phyloP scores from a whole-genome alignment of 2,888 invertebrate genomes.

The Tachina fera region DNA sequence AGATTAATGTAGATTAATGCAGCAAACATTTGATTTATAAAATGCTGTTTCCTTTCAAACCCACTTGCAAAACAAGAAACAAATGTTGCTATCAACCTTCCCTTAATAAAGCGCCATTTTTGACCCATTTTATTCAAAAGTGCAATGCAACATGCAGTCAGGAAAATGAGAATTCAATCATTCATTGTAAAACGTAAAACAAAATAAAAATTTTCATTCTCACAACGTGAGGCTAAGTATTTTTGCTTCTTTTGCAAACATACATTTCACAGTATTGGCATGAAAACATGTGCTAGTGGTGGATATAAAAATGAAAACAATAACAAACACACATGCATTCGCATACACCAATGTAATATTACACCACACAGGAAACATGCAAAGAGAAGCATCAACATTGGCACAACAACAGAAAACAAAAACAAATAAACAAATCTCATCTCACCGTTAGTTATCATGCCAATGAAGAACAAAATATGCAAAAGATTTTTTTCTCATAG shows the following conservation, averaged over 20 bases:
- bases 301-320: conserved; percentile 32
- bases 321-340: not conserved
- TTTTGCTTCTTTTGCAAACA: not conserved
- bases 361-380: conserved; percentile 29
- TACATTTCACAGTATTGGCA: conserved; percentile 42
- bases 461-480: conserved; percentile 46
- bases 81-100: not conserved
- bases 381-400: conserved; percentile 49
- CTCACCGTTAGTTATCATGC: conserved; percentile 16
- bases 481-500: conserved; percentile 56
- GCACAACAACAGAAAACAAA: not conserved
- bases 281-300: conserved; percentile 65
- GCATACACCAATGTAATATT: not conserved
- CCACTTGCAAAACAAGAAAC: not conserved
- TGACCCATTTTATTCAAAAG: not conserved
- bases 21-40: too few relatives aligned
- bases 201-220: conserved; percentile 16
- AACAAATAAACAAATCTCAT: conserved; percentile 23
- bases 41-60: too few relatives aligned
- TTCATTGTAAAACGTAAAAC: not conserved
- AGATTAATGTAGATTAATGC: too few relatives aligned
- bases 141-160: not conserved
- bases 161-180: not conserved
- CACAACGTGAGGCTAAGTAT: conserved; percentile 1
- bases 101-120: not conserved